phyloP scores from a whole-genome alignment of 2,113 vertebrate genomes.

The Proterorhinus semilunaris region DNA sequence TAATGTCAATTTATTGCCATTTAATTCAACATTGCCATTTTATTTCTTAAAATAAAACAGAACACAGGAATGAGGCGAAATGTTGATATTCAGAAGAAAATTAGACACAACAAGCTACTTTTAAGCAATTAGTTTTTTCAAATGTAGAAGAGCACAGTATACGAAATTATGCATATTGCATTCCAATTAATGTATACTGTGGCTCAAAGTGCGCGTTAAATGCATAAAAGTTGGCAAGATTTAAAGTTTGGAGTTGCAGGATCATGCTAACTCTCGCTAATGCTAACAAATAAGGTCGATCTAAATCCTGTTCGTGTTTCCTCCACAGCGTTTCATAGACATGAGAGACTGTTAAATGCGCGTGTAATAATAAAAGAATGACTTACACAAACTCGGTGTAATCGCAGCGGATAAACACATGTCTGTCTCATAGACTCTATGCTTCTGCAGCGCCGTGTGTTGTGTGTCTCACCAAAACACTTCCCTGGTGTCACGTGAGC shows the following conservation, averaged over 20 bases:
- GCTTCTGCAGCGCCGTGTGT: not conserved
- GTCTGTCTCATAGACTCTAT: not conserved
- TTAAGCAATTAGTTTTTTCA: no score
- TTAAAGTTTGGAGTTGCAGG: not conserved
- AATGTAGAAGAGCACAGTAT: no score
- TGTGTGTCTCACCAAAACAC: conserved; percentile 7
- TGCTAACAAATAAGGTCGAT: not conserved
- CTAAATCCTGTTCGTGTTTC: not conserved
- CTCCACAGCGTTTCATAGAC: not conserved
- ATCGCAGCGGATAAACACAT: not conserved
- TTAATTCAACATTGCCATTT: no score
- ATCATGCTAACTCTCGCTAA: conserved; percentile 1
- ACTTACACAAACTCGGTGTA: not conserved
- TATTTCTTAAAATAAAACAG: no score
- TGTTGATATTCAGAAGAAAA: no score
- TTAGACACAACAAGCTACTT: no score
- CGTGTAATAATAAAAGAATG: not conserved
- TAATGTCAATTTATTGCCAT: no score
- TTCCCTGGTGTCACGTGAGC: not conserved
- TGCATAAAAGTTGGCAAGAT: no score
- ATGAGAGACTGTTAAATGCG: not conserved
- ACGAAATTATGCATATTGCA: no score
- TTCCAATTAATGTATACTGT: not conserved
- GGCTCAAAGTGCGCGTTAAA: no score
- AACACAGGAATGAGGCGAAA: no score